Evolutionary conservation across 2,113 vertebrate genomes (phyloP), one percentile per base, ranked within the genome.

Genomic region (Grallaria varia): DNA sequence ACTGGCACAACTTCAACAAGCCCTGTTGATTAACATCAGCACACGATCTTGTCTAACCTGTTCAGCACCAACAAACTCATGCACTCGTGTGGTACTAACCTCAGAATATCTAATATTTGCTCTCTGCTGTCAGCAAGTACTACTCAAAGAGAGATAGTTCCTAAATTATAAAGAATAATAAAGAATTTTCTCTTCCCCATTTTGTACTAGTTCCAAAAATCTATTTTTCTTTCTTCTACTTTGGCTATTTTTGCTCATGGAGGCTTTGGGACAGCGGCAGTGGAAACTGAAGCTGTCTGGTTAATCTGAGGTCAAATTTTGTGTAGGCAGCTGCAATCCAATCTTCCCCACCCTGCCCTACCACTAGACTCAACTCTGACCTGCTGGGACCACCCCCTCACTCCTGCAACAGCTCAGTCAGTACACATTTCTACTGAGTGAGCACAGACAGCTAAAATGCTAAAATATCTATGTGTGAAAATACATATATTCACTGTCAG

Each of bases 401-500:
- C 50, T 73, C 56, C 81, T 59, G 60, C 72, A 78, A 58, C 78
- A 30, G 4, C 50, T 44, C 4, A 0, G 49, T 58, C 84, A 0
- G 49, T 58, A 81, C 56, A 79, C 66, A 67, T 95, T 91, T 97
- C 82, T 25, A 63, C 19, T 3, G 6, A 89, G 87, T 39, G 93
- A 97, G 89, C 68, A 64, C 84, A 96, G 94, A 23, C 90, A 96
- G 71, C 67, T 81, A 33, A 66, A 88, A 93, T 14, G 76, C 96
- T 97, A 97, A 86, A 93, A 94, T 79, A 85, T 88, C 91, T 84
- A 6, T 82, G 79, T 95, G 92, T 95, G 95, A 97, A 97, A 97
- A 96, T 69, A 92, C 44, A 96, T 53, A 71, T 3, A 18, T 30
- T 17, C 87, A 67, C 90, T 23, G 9, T 95, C 95, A 96, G 95